phyloP scores from a whole-genome alignment of 2,888 invertebrate genomes.

The Leuctra nigra region DNA sequence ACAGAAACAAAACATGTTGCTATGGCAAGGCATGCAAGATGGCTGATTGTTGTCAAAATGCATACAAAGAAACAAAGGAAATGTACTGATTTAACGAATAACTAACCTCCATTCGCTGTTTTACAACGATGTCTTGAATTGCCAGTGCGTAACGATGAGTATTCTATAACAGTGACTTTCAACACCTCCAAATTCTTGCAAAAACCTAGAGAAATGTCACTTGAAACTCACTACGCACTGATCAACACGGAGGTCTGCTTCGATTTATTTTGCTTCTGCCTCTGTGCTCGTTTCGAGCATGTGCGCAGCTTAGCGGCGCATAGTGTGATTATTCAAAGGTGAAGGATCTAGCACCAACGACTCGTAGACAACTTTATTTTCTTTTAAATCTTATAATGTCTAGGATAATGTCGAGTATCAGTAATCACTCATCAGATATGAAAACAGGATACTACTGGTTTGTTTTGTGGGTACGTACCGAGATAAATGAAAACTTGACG shows the following conservation, averaged over 20 bases:
- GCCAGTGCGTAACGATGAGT: constrained; percentile 36
- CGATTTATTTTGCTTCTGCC: constrained; percentile 40
- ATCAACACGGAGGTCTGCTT: constrained; percentile 33
- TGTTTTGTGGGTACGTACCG: too few relatives aligned
- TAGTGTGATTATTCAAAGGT: constrained; percentile 10
- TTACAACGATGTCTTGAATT: not conserved
- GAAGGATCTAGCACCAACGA: constrained; percentile 20
- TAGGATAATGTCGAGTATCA: too few relatives aligned
- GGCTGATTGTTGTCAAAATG: constrained; percentile 32
- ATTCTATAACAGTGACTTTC: constrained; percentile 29
- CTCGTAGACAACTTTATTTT: too few relatives aligned
- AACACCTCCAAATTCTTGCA: constrained; percentile 31
- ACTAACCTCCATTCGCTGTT: constrained; percentile 39
- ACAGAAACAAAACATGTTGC: constrained; percentile 4
- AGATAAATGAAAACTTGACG: too few relatives aligned
- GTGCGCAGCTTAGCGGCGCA: constrained; percentile 24
- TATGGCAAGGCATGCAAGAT: constrained; percentile 33
- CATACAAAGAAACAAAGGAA: constrained; percentile 32
- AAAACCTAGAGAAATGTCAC: constrained; percentile 3
- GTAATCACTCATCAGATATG: too few relatives aligned
- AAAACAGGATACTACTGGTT: too few relatives aligned
- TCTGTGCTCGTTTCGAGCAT: constrained; percentile 31
- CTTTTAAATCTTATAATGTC: too few relatives aligned
- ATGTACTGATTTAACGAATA: constrained; percentile 26
- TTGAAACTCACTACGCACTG: constrained; percentile 18